phyloP scores from a whole-genome alignment of 2,797 vertebrate species.

The Phyllotis vaccarum region DNA sequence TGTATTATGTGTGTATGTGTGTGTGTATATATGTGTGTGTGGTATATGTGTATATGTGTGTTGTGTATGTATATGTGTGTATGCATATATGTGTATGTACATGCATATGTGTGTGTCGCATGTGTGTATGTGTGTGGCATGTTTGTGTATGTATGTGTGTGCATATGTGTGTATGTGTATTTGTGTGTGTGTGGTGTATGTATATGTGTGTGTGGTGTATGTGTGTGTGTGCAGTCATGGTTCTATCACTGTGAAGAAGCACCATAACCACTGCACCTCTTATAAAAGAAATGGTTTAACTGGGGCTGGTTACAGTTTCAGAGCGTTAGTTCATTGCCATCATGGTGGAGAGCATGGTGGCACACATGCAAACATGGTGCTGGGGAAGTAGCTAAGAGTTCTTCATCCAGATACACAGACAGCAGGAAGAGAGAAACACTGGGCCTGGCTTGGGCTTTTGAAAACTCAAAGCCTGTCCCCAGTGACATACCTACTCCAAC shows the following conservation, averaged over 20 bases:
- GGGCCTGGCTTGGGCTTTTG: background rate
- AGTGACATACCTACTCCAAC: background rate
- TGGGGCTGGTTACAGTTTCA: background rate
- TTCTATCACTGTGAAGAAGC: background rate
- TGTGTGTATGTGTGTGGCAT: too few species aligned
- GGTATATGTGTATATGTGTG: too few species aligned
- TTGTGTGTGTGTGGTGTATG: too few species aligned
- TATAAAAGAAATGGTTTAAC: background rate
- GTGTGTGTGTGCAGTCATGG: background rate
- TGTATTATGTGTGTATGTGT: too few species aligned
- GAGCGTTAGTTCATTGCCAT: background rate
- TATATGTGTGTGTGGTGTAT: too few species aligned
- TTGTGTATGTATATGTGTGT: too few species aligned
- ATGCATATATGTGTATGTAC: too few species aligned
- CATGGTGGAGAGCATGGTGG: too few species aligned
- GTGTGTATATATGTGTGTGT: too few species aligned
- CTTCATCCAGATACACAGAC: background rate
- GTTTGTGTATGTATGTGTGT: background rate
- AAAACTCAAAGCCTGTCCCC: background rate
- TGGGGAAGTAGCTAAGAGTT: background rate
- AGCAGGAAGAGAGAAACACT: background rate
- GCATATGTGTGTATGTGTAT: background rate
- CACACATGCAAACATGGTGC: background rate
- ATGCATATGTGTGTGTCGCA: too few species aligned
- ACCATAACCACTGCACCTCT: background rate